Evolutionary conservation across 2,888 invertebrate species (phyloP).

Genomic region (Tribolium freemani): DNA sequence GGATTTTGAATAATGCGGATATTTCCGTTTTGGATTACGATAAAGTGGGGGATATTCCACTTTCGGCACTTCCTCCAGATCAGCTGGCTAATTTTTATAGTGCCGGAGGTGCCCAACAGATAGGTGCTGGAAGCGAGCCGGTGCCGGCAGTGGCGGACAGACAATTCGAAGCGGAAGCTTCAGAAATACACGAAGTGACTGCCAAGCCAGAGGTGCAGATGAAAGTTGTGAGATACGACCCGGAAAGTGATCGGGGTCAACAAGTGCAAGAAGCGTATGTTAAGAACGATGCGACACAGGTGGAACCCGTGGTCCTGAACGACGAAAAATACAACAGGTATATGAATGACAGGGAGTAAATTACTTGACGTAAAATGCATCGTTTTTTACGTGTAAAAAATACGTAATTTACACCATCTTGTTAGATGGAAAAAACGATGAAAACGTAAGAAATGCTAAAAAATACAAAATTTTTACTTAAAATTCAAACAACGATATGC

Average conservation of each 20-base stretch:
- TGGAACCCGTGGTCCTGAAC: constrained; percentile 82
- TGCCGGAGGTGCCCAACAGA: constrained; percentile 84
- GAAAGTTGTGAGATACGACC: constrained; percentile 88
- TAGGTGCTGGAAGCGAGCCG: constrained; percentile 76
- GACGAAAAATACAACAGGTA: constrained; percentile 83
- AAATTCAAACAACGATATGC: too few relatives aligned
- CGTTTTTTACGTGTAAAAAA: too few relatives aligned
- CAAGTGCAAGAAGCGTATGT: constrained; percentile 81
- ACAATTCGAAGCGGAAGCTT: constrained; percentile 67
- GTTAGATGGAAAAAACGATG: too few relatives aligned
- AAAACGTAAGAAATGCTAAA: too few relatives aligned
- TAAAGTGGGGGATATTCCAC: constrained; percentile 87
- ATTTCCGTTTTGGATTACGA: constrained; percentile 91
- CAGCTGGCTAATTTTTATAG: constrained; percentile 89
- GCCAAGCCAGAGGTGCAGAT: constrained; percentile 78
- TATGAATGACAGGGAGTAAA: too few relatives aligned
- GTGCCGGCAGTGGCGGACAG: constrained; percentile 69
- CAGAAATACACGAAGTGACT: constrained; percentile 68
- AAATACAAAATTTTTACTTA: too few relatives aligned
- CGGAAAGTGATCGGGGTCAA: constrained; percentile 80
- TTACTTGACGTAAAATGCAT: too few relatives aligned
- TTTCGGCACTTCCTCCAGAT: constrained; percentile 87
- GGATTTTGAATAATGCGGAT: constrained; percentile 88
- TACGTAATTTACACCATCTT: too few relatives aligned
- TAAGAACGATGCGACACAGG: constrained; percentile 78